Percentiles rank a stretch among this genome's conserved stretches.
Conservation (phyloP, 1,140 invertebrate species). For the Drosophila persimilis region DNA sequence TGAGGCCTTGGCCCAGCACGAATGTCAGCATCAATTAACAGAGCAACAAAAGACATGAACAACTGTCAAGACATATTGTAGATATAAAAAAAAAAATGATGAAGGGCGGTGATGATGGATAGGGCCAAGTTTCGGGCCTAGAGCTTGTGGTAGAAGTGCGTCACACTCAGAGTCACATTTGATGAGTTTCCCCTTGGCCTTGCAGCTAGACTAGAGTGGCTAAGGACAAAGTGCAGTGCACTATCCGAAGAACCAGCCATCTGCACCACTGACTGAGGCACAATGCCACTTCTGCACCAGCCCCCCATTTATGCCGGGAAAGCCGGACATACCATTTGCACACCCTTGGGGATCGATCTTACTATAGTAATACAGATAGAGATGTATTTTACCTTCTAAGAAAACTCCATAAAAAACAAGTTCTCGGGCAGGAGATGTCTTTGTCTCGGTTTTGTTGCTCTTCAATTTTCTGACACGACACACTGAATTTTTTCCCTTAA, state of each 20-base stretch:
- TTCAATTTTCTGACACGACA: slow-evolving; percentile 32
- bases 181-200: slow-evolving; percentile 75
- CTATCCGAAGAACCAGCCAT: background rate
- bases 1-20: slow-evolving; percentile 21
- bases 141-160: slow-evolving; percentile 43
- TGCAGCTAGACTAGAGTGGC: slow-evolving; percentile 57
- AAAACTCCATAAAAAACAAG: too few species aligned
- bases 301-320: too few species aligned
- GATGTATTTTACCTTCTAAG: too few species aligned
- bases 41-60: slow-evolving; percentile 56
- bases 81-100: background rate
- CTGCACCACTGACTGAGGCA: too few species aligned
- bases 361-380: too few species aligned
- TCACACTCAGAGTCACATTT: slow-evolving; percentile 45
- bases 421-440: too few species aligned
- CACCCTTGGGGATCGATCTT: too few species aligned
- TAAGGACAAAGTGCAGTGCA: slow-evolving; percentile 43
- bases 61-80: slow-evolving; percentile 54
- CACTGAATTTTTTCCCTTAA: slow-evolving; percentile 30
- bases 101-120: background rate
- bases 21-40: slow-evolving; percentile 79
- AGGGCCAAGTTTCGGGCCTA: background rate
- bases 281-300: too few species aligned
- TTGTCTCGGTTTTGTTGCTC: background rate
- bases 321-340: too few species aligned